Evolutionary conservation across 2,113 vertebrate species (phyloP).

Genomic region (Emydura subglobosa): DNA sequence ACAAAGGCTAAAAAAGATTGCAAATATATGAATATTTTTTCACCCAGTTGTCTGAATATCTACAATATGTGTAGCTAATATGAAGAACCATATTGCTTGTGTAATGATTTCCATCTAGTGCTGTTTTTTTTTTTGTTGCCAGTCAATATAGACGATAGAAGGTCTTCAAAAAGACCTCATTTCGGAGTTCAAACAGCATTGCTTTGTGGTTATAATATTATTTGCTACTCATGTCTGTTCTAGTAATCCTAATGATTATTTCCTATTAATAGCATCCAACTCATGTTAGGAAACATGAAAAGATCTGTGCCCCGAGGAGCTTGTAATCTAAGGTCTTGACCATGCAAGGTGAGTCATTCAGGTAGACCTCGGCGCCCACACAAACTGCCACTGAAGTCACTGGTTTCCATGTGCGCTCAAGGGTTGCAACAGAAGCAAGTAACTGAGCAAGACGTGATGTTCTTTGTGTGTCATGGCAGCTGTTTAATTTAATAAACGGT

Average conservation of each 20-base stretch:
- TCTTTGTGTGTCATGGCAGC: neutral
- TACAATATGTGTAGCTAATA: neutral
- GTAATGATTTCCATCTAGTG: neutral
- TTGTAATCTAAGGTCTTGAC: neutral
- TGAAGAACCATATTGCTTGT: neutral
- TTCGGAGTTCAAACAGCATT: neutral
- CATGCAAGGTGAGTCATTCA: neutral
- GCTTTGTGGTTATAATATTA: neutral
- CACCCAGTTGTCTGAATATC: neutral
- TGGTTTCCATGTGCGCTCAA: neutral
- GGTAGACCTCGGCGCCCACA: neutral
- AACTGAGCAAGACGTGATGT: neutral
- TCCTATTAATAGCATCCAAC: neutral
- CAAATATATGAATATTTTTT: neutral
- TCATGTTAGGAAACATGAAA: neutral
- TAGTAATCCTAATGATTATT: neutral
- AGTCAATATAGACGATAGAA: constrained; percentile 28
- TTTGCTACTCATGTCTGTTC: neutral
- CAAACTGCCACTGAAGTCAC: neutral
- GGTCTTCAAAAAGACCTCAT: neutral
- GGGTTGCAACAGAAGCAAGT: neutral
- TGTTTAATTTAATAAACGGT: neutral
- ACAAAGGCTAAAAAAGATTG: constrained; percentile 9
- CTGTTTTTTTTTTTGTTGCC: neutral
- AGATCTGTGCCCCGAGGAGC: neutral